Conservation (phyloP, 2,888 invertebrate genomes). For the Lacanobia oleracea region DNA sequence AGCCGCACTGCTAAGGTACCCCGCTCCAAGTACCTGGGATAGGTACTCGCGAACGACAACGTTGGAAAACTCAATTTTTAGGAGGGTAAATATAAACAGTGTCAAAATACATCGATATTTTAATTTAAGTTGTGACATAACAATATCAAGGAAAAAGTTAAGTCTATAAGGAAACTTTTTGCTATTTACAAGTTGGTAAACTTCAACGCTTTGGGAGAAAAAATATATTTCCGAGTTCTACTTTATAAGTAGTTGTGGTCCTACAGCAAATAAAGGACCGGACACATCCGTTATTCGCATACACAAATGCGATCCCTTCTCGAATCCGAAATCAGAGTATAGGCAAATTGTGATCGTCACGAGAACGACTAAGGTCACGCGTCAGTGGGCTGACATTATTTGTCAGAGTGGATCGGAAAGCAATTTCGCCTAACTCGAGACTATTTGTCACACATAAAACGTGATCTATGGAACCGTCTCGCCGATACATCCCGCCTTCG, state of each 20-base stretch:
- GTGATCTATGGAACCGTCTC: conserved; percentile 84
- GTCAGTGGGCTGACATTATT: conserved; percentile 88
- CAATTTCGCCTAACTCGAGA: conserved; percentile 88
- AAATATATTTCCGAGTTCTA: conserved; percentile 70
- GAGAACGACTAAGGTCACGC: conserved; percentile 85
- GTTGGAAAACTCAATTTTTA: conserved; percentile 52
- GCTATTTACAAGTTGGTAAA: conserved; percentile 67
- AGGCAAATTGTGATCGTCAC: conserved; percentile 86
- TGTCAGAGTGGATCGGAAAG: conserved; percentile 89
- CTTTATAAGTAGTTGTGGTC: conserved; percentile 74
- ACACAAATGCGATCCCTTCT: conserved; percentile 76
- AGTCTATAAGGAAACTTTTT: conserved; percentile 67
- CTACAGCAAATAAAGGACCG: conserved; percentile 76
- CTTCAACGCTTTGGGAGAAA: conserved; percentile 66
- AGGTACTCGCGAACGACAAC: conserved; percentile 4
- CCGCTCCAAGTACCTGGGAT: conserved; percentile 5
- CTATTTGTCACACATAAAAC: conserved; percentile 90
- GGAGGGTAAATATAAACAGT: conserved; percentile 57
- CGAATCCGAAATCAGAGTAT: conserved; percentile 75
- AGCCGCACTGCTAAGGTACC: conserved; percentile 27
- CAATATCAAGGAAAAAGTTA: conserved; percentile 68
- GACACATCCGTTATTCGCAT: conserved; percentile 76
- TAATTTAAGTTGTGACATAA: conserved; percentile 68
- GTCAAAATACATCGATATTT: conserved; percentile 65
- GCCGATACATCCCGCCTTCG: conserved; percentile 74